Base-by-base conservation (phyloP, 2,888 invertebrate species). In the Ophioninae sp. region DNA sequence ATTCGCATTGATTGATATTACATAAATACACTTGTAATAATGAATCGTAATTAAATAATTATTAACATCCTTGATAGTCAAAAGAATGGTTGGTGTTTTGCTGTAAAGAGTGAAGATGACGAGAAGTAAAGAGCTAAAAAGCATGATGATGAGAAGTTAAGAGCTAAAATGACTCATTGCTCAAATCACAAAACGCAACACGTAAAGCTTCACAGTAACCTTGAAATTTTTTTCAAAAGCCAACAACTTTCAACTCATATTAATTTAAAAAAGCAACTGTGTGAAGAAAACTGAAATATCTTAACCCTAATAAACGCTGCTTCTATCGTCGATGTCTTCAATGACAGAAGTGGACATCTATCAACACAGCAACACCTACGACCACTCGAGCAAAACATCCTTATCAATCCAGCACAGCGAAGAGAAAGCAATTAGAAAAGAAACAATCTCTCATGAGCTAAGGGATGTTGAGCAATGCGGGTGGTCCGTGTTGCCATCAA, bases 401-500 rank as follows among this genome's bases (percentile, higher is more conserved):
- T 61, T 61, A 63, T 44, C 9, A 73, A 23, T 44, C 17, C 22
- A 17, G 44, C 9, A 75, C 7, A 65, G 17, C 41, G 44, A 30
- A 20, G 39, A 7, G 64, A 23, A 37, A 6, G 30, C 37, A 51
- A 71, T 56, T 22, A 7, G n/a, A 17, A 56, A 23, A 41, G 17
- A 78, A 23, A n/a, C 17, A 10, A 23, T 69, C 20, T 63, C 17
- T 20, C 10, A 6, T 17, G 20, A 56, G 10, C 17, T 44, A 30
- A 51, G 65, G 74, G 78, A 59, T 64, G 69, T n/a, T n/a, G 5
- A 51, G 30, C 79, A 59, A 75, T 71, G 51, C 37, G 13, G 82
- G 82, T 82, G 79, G 79, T 82, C 78, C 58, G 30, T 20, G 41
- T 44, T 44, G 68, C 17, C 8, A 64, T 37, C 58, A 39, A 74